Percentiles rank a stretch among this genome's conserved stretches.
Evolutionary conservation across 2,113 vertebrate species (phyloP).

Genomic region (Drymodes brunneopygia): DNA sequence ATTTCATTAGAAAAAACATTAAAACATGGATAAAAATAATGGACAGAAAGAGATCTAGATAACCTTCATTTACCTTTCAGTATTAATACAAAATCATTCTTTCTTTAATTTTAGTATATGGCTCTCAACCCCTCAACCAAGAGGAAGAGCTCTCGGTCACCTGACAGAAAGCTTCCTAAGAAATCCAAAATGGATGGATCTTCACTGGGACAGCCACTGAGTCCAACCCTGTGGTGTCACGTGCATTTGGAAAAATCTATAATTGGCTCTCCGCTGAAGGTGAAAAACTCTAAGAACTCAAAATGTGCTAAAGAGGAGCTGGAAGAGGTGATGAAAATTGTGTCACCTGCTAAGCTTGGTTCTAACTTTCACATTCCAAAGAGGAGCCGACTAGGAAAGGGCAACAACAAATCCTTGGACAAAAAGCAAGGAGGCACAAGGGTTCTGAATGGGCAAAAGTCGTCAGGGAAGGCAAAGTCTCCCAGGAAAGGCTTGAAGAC

Average conservation of each 20-base stretch:
- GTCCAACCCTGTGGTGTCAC: slow-evolving; percentile 89
- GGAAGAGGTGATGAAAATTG: slow-evolving; percentile 76
- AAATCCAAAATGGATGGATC: slow-evolving; percentile 80
- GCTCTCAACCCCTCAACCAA: slow-evolving; percentile 90
- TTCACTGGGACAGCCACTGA: slow-evolving; percentile 78
- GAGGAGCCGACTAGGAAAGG: slow-evolving; percentile 66
- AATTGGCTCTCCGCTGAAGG: slow-evolving; percentile 85
- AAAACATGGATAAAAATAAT: background rate
- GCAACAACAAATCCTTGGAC: slow-evolving; percentile 66
- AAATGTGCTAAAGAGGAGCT: slow-evolving; percentile 81
- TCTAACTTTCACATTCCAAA: slow-evolving; percentile 74
- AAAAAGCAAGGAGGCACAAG: slow-evolving; percentile 77
- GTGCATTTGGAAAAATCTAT: slow-evolving; percentile 88
- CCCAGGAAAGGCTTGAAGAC: slow-evolving; percentile 85
- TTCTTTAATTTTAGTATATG: slow-evolving; percentile 83
- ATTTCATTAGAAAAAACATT: background rate
- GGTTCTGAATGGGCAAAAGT: slow-evolving; percentile 83
- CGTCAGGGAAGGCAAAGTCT: slow-evolving; percentile 69
- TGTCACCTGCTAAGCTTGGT: slow-evolving; percentile 71
- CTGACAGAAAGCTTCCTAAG: slow-evolving; percentile 85
- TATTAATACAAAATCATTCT: background rate
- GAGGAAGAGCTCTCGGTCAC: slow-evolving; percentile 83
- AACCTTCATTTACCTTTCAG: background rate
- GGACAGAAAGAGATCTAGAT: background rate
- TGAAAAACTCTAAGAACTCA: slow-evolving; percentile 86